phyloP scores from a whole-genome alignment of 2,888 invertebrate genomes.

The Netelia melanura region DNA sequence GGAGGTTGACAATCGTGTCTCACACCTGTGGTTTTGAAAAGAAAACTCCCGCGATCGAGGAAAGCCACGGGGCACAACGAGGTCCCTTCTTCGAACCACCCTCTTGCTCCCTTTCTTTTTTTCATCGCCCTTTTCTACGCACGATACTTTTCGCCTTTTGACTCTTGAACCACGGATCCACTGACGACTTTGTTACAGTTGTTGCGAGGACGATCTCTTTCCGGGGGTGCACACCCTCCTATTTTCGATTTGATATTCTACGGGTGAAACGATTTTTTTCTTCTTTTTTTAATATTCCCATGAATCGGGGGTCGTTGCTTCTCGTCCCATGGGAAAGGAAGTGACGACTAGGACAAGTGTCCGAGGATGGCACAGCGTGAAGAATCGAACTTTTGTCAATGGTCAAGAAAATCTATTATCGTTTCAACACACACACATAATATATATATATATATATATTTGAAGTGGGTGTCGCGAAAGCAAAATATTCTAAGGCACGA shows the following conservation, averaged over 20 bases:
- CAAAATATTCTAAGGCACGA: slow-evolving; percentile 70
- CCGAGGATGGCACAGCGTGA: slow-evolving; percentile 60
- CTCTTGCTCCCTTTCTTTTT: slow-evolving; percentile 49
- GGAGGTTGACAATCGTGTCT: slow-evolving; percentile 34
- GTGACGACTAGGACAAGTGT: slow-evolving; percentile 68
- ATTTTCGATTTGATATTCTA: slow-evolving; percentile 44
- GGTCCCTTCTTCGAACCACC: slow-evolving; percentile 3
- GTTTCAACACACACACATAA: slow-evolving; percentile 1
- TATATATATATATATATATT: background rate
- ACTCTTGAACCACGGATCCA: slow-evolving; percentile 41
- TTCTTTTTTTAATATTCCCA: slow-evolving; percentile 25
- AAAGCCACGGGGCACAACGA: slow-evolving; percentile 38
- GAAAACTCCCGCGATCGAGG: slow-evolving; percentile 55
- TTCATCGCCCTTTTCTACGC: slow-evolving; percentile 31
- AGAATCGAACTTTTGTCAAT: slow-evolving; percentile 60
- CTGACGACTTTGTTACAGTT: slow-evolving; percentile 61
- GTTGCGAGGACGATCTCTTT: slow-evolving; percentile 64
- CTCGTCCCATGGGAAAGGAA: slow-evolving; percentile 73
- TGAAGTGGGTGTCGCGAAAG: slow-evolving; percentile 67
- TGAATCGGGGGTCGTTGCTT: slow-evolving; percentile 46
- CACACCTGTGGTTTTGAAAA: slow-evolving; percentile 65
- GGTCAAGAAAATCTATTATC: slow-evolving; percentile 60
- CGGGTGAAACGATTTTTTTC: slow-evolving; percentile 19
- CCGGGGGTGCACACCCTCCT: slow-evolving; percentile 46
- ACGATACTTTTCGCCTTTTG: slow-evolving; percentile 1